These are phyloP conservation scores for Antedon mediterranea DNA, from an alignment of 53 echinoderm and acorn worm genomes.

Conservation along the genomic window DNA sequence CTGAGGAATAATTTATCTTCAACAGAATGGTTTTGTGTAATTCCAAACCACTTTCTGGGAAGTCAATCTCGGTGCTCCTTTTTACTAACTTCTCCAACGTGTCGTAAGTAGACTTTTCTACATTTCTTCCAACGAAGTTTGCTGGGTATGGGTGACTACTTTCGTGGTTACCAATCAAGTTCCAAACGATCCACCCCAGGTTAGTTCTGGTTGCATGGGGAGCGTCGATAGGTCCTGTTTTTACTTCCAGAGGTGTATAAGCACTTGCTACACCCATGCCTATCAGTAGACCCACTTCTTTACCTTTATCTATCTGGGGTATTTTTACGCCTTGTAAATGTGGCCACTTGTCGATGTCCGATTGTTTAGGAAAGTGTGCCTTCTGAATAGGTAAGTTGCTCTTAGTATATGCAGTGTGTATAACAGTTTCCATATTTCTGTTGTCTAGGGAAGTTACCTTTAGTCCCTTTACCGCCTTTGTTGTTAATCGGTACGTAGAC, in stretches of 20 bases:
- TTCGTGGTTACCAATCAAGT: too few relatives aligned
- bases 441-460: slow-evolving; percentile 12
- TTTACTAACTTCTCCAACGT: too few relatives aligned
- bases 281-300: slow-evolving; percentile 30
- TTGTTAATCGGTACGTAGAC: slow-evolving; percentile 4
- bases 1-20: too few relatives aligned
- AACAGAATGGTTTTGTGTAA: too few relatives aligned
- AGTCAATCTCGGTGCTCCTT: too few relatives aligned
- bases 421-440: slow-evolving; percentile 6
- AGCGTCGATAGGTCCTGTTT: slow-evolving; percentile 21
- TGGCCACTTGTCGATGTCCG: slow-evolving; percentile 10
- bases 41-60: too few relatives aligned
- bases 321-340: slow-evolving; percentile 10
- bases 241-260: slow-evolving; percentile 18
- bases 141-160: too few relatives aligned
- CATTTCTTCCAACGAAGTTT: too few relatives aligned
- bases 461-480: slow-evolving; percentile 11
- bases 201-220: slow-evolving; percentile 27
- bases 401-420: slow-evolving; percentile 20
- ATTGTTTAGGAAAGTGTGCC: slow-evolving; percentile 19
- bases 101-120: too few relatives aligned
- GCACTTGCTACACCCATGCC: slow-evolving; percentile 29
- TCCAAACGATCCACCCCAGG: slow-evolving; percentile 30
- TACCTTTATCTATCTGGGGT: slow-evolving; percentile 14
- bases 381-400: slow-evolving; percentile 14